These are phyloP conservation scores for Agapetus fuscipes DNA, from an alignment of 2,888 invertebrate genomes.

Conservation along the genomic window DNA sequence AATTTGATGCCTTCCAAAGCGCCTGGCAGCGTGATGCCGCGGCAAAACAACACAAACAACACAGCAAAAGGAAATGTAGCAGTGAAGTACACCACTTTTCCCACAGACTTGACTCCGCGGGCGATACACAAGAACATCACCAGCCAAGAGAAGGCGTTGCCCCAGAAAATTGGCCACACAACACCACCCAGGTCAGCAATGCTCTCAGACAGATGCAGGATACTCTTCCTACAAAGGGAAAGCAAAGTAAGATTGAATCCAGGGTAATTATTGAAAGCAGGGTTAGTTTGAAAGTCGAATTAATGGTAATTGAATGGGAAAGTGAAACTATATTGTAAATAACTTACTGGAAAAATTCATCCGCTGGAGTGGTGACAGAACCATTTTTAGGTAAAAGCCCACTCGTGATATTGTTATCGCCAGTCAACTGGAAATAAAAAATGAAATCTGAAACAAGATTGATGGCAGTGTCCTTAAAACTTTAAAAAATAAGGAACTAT, in stretches of 20 bases:
- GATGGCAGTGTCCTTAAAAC: too few relatives aligned
- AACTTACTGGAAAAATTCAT: conserved; percentile 76
- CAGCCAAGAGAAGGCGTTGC: conserved; percentile 68
- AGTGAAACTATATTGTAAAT: too few relatives aligned
- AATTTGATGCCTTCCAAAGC: conserved; percentile 66
- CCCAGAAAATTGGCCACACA: conserved; percentile 70
- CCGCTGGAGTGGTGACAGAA: conserved; percentile 57
- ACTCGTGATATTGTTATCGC: conserved; percentile 28
- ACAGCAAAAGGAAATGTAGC: conserved; percentile 75
- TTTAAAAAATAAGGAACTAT: too few relatives aligned
- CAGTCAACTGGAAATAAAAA: conserved; percentile 33
- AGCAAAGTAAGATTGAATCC: conserved; percentile 11
- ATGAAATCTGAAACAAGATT: conserved; percentile 10
- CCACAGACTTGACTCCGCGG: conserved; percentile 80
- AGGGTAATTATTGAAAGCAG: not conserved
- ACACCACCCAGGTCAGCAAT: conserved; percentile 67
- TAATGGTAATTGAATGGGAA: not conserved
- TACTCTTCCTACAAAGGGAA: conserved; percentile 54
- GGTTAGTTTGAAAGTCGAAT: not conserved
- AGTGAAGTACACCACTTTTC: conserved; percentile 84
- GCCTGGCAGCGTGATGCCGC: conserved; percentile 73
- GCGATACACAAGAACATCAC: conserved; percentile 76
- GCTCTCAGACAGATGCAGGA: conserved; percentile 64
- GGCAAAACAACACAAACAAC: conserved; percentile 58
- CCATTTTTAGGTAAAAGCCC: conserved; percentile 29